phyloP scores from a whole-genome alignment of 2,888 invertebrate species.

The Graphium colonna region DNA sequence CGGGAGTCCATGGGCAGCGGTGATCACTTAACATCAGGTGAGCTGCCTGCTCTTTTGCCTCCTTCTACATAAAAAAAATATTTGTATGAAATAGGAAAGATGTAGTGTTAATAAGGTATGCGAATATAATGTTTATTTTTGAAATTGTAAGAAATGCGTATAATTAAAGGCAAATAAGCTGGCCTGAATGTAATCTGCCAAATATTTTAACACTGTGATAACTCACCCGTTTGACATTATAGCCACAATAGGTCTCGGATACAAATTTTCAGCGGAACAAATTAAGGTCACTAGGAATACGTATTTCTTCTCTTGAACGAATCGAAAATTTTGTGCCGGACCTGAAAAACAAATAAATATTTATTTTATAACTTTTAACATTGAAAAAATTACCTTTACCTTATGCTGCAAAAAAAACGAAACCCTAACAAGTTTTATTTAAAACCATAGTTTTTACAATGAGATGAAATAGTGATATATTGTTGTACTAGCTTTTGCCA shows the following conservation, averaged over 20 bases:
- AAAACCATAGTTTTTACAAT: too few relatives aligned
- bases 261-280: constrained; percentile 80
- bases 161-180: neutral
- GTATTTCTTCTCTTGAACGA: constrained; percentile 75
- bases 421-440: too few relatives aligned
- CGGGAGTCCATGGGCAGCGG: too few relatives aligned
- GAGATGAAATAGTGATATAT: too few relatives aligned
- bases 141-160: neutral
- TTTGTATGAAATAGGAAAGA: neutral
- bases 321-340: constrained; percentile 75
- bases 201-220: constrained; percentile 18
- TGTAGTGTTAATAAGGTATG: neutral
- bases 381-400: too few relatives aligned
- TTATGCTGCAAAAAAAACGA: too few relatives aligned
- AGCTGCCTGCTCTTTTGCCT: too few relatives aligned
- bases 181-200: neutral
- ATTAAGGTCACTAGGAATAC: constrained; percentile 77
- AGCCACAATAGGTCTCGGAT: constrained; percentile 78
- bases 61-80: too few relatives aligned
- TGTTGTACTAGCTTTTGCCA: too few relatives aligned
- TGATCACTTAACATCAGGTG: too few relatives aligned
- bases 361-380: too few relatives aligned
- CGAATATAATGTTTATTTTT: neutral
- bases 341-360: constrained; percentile 48
- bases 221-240: constrained; percentile 66